These are phyloP conservation scores for Pristionchus mayeri DNA, from an alignment of 2,888 invertebrate genomes.

Conservation along the genomic window DNA sequence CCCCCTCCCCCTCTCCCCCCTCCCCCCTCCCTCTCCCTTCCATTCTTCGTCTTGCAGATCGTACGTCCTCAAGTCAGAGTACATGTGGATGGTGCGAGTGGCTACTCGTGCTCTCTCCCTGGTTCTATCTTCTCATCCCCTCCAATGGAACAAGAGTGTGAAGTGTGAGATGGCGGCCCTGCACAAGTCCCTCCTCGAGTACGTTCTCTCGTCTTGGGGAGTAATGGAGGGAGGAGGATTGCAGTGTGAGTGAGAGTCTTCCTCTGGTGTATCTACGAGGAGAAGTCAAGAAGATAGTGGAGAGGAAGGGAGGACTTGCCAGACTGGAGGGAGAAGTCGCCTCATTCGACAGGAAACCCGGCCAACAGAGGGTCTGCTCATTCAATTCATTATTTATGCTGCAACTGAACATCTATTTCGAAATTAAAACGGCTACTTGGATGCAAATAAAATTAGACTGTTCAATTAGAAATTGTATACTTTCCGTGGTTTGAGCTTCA, in stretches of 20 bases:
- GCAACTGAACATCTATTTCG: too few relatives aligned
- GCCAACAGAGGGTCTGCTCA: not conserved
- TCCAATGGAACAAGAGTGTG: slow-evolving; percentile 8
- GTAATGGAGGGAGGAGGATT: too few relatives aligned
- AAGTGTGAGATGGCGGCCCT: slow-evolving; percentile 24
- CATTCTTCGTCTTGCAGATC: not conserved
- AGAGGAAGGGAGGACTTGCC: slow-evolving; percentile 9
- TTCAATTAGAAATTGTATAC: too few relatives aligned
- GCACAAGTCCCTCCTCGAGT: slow-evolving; percentile 1
- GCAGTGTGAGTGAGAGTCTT: not conserved
- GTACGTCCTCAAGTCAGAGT: slow-evolving; percentile 5
- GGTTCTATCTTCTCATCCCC: not conserved
- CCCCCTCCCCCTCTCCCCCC: not conserved
- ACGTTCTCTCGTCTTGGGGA: not conserved
- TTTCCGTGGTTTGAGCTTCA: too few relatives aligned
- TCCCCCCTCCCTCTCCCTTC: too few relatives aligned
- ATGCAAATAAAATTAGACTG: too few relatives aligned
- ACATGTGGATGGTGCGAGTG: not conserved
- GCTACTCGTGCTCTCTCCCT: not conserved
- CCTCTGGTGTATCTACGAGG: slow-evolving; percentile 9
- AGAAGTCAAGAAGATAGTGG: not conserved
- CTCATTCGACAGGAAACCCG: not conserved
- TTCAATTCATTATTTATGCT: not conserved
- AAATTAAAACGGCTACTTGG: too few relatives aligned
- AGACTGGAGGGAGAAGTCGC: slow-evolving; percentile 16